Evolutionary conservation across 2,888 invertebrate species (phyloP).

Genomic region (Neuroscelio doddi): DNA sequence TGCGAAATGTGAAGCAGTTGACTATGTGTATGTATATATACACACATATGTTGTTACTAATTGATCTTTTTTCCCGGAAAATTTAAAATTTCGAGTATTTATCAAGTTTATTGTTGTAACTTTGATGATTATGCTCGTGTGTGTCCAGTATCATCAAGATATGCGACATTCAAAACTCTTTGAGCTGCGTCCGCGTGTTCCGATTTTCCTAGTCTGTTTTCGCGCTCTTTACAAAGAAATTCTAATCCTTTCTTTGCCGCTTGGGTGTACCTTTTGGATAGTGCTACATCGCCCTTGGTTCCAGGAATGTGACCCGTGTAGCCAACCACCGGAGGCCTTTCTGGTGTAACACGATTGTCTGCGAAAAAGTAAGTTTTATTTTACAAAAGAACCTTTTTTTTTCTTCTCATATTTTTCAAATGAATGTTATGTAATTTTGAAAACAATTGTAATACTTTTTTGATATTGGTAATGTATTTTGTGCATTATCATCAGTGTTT

Average conservation of each 20-base stretch:
- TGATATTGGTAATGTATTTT: slow-evolving; percentile 6
- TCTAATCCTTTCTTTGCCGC: slow-evolving; percentile 79
- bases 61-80: no score
- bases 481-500: slow-evolving; percentile 7
- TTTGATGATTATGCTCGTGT: slow-evolving; percentile 30
- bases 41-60: no score
- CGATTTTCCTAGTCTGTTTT: slow-evolving; percentile 64
- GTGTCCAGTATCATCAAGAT: slow-evolving; percentile 54
- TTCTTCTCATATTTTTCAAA: no score
- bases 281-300: slow-evolving; percentile 79
- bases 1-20: no score
- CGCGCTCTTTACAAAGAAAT: slow-evolving; percentile 75
- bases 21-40: no score
- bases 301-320: slow-evolving; percentile 83
- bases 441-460: not conserved
- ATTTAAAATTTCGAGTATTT: not conserved
- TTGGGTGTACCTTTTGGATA: slow-evolving; percentile 80
- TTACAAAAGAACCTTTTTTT: not conserved
- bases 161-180: slow-evolving; percentile 51
- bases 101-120: no score
- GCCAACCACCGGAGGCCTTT: slow-evolving; percentile 81
- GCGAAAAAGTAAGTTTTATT: slow-evolving; percentile 39
- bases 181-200: slow-evolving; percentile 31
- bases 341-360: slow-evolving; percentile 79
- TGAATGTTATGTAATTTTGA: not conserved